A percentile compares a stretch with the other conserved stretches of the same genome.
Conservation (phyloP, 1,140 invertebrate genomes). For the Lasioglossum baleicum region DNA sequence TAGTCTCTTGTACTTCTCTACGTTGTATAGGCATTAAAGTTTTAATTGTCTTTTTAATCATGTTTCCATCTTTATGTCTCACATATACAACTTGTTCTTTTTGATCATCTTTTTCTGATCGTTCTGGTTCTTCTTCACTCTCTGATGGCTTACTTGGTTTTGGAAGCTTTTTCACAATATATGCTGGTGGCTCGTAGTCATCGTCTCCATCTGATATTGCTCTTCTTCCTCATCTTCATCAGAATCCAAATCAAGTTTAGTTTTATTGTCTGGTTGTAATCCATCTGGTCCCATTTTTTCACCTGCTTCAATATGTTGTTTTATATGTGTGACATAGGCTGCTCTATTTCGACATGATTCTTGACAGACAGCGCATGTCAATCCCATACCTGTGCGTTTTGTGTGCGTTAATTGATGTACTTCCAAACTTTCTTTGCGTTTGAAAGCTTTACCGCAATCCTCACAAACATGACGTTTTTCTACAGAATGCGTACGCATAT, state of each 20-base stretch:
- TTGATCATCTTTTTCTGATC: constrained; percentile 68
- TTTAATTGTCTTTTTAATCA: constrained; percentile 78
- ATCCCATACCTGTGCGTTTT: constrained; percentile 73
- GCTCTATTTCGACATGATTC: constrained; percentile 77
- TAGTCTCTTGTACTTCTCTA: constrained; percentile 64
- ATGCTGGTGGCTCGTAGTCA: constrained; percentile 76
- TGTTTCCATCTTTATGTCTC: constrained; percentile 74
- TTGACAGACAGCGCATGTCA: constrained; percentile 77
- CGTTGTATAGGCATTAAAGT: constrained; percentile 77
- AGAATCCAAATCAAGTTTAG: constrained; percentile 68
- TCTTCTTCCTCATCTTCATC: constrained; percentile 76
- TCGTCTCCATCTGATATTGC: constrained; percentile 75
- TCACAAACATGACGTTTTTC: constrained; percentile 83
- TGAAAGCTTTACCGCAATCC: constrained; percentile 83
- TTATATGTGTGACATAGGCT: constrained; percentile 78
- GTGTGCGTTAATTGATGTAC: constrained; percentile 81
- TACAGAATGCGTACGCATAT: constrained; percentile 83
- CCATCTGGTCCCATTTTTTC: constrained; percentile 79
- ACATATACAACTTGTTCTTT: constrained; percentile 76
- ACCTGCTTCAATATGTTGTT: constrained; percentile 78
- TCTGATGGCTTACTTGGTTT: constrained; percentile 43
- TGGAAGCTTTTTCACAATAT: constrained; percentile 74
- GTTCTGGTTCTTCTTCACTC: constrained; percentile 51
- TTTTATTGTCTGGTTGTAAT: constrained; percentile 74
- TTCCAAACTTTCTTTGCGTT: constrained; percentile 79